Conservation (phyloP, 2,797 vertebrate genomes). For the Argentina silus region DNA sequence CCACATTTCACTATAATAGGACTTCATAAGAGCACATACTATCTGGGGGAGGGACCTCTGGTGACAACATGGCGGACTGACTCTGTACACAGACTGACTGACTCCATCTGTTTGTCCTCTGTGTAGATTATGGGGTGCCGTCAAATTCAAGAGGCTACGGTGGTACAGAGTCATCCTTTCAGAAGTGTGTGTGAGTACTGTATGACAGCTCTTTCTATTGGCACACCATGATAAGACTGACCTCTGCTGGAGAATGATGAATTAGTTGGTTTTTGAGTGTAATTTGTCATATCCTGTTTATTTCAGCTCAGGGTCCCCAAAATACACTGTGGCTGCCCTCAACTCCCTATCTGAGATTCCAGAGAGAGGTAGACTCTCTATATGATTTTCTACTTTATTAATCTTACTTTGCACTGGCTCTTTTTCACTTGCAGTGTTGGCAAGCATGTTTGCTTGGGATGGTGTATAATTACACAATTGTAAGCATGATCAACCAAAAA, state of each 20-base stretch:
- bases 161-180: slow-evolving; percentile 70
- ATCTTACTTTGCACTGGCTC: neutral
- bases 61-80: neutral
- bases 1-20: no score
- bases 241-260: no score
- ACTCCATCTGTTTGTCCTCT: neutral
- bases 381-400: neutral
- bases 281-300: neutral
- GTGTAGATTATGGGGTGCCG: slow-evolving; percentile 68
- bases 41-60: neutral
- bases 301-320: slow-evolving; percentile 68
- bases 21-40: no score
- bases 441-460: neutral
- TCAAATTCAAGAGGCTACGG: slow-evolving; percentile 67
- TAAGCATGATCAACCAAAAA: no score
- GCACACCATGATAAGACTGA: no score
- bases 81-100: neutral
- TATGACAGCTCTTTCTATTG: neutral
- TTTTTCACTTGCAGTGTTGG: neutral
- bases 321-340: slow-evolving; percentile 53
- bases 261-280: neutral
- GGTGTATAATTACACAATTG: no score
- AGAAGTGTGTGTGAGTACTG: slow-evolving; percentile 72
- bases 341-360: slow-evolving; percentile 65
- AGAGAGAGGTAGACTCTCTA: slow-evolving; percentile 53